Base-by-base conservation (phyloP, 2,797 vertebrate genomes). In the Diglossa cyanea region DNA sequence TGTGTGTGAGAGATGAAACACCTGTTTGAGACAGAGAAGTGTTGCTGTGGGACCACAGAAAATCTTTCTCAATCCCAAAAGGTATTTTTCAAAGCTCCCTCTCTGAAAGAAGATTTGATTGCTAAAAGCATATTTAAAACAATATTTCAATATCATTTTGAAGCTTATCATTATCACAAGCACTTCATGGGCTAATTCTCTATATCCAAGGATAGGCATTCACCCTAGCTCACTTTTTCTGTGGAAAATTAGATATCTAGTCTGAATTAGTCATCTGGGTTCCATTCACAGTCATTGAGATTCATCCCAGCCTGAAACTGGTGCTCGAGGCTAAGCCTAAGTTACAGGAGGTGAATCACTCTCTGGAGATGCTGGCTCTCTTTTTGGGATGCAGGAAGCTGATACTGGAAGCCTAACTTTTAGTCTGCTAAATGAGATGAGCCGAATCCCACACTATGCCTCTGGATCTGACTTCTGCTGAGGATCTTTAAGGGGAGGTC, bases 131-230 rank as follows among this genome's bases (percentile, higher is more conserved):
- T 96, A 94, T 96, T 96, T 96, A 85, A 94, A 96, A 84, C 81
- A 95, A 86, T 96, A 91, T 95, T 95, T 96, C 95, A 95, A 15
- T 78, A 96, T 94, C 5, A 62, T 96, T 94, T 94, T 94, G 89
- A 95, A 94, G 79, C 67, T 95, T 77, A 93, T 94, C 73, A 91
- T 96, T 94, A 96, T 62, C 79, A 73, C 1, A 17, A 84, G 42
- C 40, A 88, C 76, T 94, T 96, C 76, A 77, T 19, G 66, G 87
- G 47, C 89, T 92, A 93, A 95, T 96, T 95, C 93, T 31, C 85
- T 70, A 21, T 86, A 94, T 75, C 73, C 82, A 86, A 94, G 48
- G 82, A 73, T 72, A 90, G 51, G 58, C 84, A 83, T 78, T 91
- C 76, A 88, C 89, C 67, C 54, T 37, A 68, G 55, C 70, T 93